phyloP scores from a whole-genome alignment of 1,140 invertebrate genomes.

The Latrodectus geometricus region DNA sequence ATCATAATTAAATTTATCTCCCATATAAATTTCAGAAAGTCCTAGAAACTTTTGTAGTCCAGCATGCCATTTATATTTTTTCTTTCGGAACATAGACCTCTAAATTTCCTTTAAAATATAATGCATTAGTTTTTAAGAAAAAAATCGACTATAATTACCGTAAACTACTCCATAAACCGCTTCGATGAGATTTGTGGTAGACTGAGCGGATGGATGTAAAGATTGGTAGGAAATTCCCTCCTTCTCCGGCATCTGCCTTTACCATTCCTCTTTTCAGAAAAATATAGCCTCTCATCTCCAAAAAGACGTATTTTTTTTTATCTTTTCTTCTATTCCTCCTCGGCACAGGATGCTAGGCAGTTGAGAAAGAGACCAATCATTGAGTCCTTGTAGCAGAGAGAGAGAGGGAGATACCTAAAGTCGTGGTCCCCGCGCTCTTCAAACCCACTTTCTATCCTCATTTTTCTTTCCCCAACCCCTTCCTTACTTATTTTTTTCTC shows the following conservation, averaged over 20 bases:
- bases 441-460: constrained; percentile 50
- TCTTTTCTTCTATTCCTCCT: constrained; percentile 1
- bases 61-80: no score
- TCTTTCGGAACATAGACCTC: background rate
- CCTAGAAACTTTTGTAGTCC: no score
- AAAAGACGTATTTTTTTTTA: constrained; percentile 13
- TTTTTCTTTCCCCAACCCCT: constrained; percentile 37
- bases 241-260: background rate
- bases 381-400: constrained; percentile 48
- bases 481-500: constrained; percentile 16
- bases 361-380: constrained; percentile 51
- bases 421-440: constrained; percentile 8
- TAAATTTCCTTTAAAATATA: background rate
- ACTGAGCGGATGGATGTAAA: background rate
- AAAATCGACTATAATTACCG: background rate
- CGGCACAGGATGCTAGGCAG: background rate
- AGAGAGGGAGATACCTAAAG: background rate
- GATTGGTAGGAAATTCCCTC: background rate
- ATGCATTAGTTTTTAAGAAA: background rate
- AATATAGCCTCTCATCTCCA: constrained; percentile 53
- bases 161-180: background rate
- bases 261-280: constrained; percentile 11
- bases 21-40: no score
- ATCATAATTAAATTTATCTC: no score
- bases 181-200: background rate